phyloP scores from a whole-genome alignment of 2,113 vertebrate genomes.

The Urocolius indicus region DNA sequence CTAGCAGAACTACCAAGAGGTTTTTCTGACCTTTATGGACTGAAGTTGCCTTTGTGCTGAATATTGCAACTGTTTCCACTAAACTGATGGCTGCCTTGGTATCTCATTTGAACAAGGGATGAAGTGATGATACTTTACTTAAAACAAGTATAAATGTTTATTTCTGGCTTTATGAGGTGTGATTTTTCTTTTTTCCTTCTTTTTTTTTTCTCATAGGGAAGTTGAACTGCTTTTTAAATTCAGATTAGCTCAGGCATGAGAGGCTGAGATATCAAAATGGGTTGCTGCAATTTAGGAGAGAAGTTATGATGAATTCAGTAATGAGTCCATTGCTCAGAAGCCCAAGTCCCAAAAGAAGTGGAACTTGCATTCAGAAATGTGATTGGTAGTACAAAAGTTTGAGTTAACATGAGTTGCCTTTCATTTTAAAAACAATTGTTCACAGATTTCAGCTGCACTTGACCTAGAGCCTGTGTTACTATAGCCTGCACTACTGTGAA shows the following conservation, averaged over 20 bases:
- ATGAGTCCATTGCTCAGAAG: rapidly evolving
- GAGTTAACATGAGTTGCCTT: not conserved
- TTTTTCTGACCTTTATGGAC: not conserved
- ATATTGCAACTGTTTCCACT: not conserved
- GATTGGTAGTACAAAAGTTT: not conserved
- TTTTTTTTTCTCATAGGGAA: not conserved
- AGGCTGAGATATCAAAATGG: not conserved
- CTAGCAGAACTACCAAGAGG: not conserved
- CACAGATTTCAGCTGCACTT: not conserved
- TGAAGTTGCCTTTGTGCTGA: not conserved
- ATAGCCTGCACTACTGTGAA: not conserved
- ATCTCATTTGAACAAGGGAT: not conserved
- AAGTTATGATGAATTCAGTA: not conserved
- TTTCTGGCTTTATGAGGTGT: no score
- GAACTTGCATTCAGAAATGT: not conserved
- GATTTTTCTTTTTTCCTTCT: no score
- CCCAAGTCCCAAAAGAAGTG: not conserved
- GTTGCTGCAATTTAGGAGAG: not conserved
- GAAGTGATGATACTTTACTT: not conserved
- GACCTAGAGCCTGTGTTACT: not conserved
- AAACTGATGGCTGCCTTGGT: not conserved
- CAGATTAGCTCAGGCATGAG: not conserved
- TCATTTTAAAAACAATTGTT: not conserved
- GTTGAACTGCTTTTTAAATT: not conserved
- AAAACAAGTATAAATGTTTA: not conserved